These are phyloP conservation scores for Hybognathus amarus DNA, from an alignment of 2,797 vertebrate species.

Conservation along the genomic window DNA sequence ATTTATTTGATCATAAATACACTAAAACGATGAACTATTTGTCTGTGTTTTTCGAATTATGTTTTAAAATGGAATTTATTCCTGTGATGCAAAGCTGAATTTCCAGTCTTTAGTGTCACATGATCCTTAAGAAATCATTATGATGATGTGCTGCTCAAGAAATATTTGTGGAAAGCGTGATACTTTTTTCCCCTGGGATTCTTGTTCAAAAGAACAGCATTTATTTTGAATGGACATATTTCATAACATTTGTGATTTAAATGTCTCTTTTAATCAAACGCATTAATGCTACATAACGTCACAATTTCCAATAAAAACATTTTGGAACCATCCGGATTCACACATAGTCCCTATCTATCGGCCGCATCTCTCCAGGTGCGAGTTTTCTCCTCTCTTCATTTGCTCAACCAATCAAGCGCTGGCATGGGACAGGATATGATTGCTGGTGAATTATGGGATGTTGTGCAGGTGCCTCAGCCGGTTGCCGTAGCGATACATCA, in stretches of 20 bases:
- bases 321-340: neutral
- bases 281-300: neutral
- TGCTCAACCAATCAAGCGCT: slow-evolving; percentile 99
- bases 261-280: neutral
- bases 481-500: slow-evolving; percentile 88
- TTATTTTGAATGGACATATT: neutral
- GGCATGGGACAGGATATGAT: slow-evolving; percentile 79
- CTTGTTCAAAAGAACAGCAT: too few relatives aligned
- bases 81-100: too few relatives aligned
- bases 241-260: neutral
- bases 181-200: too few relatives aligned
- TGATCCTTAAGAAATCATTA: too few relatives aligned
- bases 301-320: too few relatives aligned
- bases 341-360: neutral
- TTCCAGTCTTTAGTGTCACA: too few relatives aligned
- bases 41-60: neutral
- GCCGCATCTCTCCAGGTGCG: neutral
- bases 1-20: neutral
- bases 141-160: too few relatives aligned
- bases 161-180: too few relatives aligned
- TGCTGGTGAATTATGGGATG: slow-evolving; percentile 95
- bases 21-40: neutral
- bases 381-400: slow-evolving; percentile 78
- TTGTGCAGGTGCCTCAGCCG: slow-evolving; percentile 83
- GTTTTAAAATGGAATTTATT: too few relatives aligned